Base-by-base conservation (phyloP, 2,113 vertebrate species). In the Cacatua alba region DNA sequence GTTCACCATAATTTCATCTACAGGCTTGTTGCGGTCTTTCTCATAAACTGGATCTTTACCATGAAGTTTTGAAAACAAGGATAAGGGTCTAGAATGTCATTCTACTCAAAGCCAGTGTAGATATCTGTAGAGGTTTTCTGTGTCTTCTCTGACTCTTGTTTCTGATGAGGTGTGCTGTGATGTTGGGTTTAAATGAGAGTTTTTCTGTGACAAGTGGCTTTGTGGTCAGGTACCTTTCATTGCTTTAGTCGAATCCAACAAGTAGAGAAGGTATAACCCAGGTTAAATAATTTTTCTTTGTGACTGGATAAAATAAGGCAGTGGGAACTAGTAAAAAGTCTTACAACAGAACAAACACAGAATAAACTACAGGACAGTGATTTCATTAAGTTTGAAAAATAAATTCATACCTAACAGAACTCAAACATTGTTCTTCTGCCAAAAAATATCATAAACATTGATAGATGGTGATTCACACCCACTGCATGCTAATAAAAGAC, bases 1-100 rank as follows among this genome's bases (percentile, higher is more conserved):
- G 0, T 28, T 64, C 4, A 2, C 17, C 5, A 4, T n/a, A 37
- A 6, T 77, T 53, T 88, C 12, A 26, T n/a, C 1, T 13, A 8
- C 21, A 31, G 13, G 20, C 52, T 85, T 55, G 28, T 24, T 79
- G 88, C 0, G 0, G 23, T 57, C 67, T 79, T 78, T 62, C 39
- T 35, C 17, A 35, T 35, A 71, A 94, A 43, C 16, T 41, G 9
- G 5, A 48, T 59, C 48, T 80, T 82, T 74, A 16, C 19, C 29
- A 23, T 0, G 0, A 84, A 60, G 20, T 57, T 81, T 76, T 59
- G 41, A 74, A 87, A 86, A 65, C 3, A 72, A 62, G 23, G 8
- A 18, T 59, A 29, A 46, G 70, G 11, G 14, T 49, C 43, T 84
- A n/a, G 28, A n/a, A 10, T 35, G 4, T 81, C 29, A 3, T 19